Evolutionary conservation across 2,113 vertebrate genomes (phyloP).

Genomic region (Puntigrus tetrazona): DNA sequence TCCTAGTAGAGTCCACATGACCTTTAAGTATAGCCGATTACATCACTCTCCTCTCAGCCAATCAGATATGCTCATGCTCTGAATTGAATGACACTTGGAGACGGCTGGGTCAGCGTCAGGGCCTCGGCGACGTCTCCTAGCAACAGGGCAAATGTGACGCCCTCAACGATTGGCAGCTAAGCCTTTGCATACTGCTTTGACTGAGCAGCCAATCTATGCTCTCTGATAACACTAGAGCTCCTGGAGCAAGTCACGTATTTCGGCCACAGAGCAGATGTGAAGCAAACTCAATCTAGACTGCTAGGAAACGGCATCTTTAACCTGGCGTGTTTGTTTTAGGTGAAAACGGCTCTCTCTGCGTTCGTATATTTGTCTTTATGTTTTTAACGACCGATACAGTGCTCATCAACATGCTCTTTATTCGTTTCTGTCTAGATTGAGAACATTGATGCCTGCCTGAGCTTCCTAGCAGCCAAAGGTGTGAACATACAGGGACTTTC

Average conservation of each 20-base stretch:
- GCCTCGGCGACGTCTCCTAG: conserved; percentile 60
- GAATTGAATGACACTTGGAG: conserved; percentile 59
- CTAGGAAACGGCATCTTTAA: background rate
- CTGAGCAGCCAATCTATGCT: conserved; percentile 20
- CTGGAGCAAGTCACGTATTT: background rate
- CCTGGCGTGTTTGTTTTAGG: background rate
- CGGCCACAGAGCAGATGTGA: background rate
- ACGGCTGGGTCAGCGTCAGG: conserved; percentile 58
- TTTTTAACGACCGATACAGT: background rate
- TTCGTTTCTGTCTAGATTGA: conserved; percentile 81
- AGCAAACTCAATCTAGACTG: background rate
- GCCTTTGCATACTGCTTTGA: conserved; percentile 57
- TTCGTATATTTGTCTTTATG: background rate
- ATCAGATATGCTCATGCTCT: conserved; percentile 52
- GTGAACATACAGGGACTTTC: conserved; percentile 99
- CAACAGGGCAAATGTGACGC: conserved; percentile 53
- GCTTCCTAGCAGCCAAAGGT: conserved; percentile 97
- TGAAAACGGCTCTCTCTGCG: background rate
- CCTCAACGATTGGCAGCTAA: conserved; percentile 32
- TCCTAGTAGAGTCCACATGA: conserved; percentile 55
- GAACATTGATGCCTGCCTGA: conserved; percentile 97
- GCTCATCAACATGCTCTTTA: background rate
- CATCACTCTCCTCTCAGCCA: conserved; percentile 48
- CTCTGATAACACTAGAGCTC: conserved; percentile 7
- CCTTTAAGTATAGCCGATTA: conserved; percentile 52